Percentiles rank a stretch among this genome's conserved stretches.
phyloP scores from a whole-genome alignment of 2,797 vertebrate genomes.

The Dermochelys coriacea region DNA sequence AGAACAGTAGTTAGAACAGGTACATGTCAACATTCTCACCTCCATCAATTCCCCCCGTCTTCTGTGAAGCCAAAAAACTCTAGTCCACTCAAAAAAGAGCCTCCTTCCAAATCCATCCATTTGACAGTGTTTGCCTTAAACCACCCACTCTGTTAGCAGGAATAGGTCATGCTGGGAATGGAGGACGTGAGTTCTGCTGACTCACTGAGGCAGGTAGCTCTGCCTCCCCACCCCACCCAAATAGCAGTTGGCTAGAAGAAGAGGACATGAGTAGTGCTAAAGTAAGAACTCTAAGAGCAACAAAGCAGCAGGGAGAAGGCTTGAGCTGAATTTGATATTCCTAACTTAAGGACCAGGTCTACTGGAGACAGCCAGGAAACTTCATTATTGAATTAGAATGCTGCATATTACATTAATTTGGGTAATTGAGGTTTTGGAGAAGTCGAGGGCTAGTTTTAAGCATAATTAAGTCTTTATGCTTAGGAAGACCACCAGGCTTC shows the following conservation, averaged over 20 bases:
- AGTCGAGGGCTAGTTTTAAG: not conserved
- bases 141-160: not conserved
- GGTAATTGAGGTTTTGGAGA: not conserved
- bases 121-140: not conserved
- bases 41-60: not conserved
- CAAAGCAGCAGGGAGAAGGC: not conserved
- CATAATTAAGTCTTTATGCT: not conserved
- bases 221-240: not conserved
- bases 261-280: not conserved
- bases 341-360: conserved; percentile 11
- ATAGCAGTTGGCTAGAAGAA: not conserved
- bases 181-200: not conserved
- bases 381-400: not conserved
- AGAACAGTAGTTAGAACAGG: too few species aligned
- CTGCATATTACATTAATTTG: not conserved
- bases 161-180: not conserved
- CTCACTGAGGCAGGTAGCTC: not conserved
- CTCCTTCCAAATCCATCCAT: not conserved
- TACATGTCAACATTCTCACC: not conserved
- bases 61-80: not conserved
- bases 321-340: not conserved
- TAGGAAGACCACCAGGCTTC: not conserved
- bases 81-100: not conserved
- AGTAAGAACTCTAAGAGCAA: not conserved
- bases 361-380: not conserved